Evolutionary conservation across 2,113 vertebrate species (phyloP).

Genomic region (Rostratula benghalensis): DNA sequence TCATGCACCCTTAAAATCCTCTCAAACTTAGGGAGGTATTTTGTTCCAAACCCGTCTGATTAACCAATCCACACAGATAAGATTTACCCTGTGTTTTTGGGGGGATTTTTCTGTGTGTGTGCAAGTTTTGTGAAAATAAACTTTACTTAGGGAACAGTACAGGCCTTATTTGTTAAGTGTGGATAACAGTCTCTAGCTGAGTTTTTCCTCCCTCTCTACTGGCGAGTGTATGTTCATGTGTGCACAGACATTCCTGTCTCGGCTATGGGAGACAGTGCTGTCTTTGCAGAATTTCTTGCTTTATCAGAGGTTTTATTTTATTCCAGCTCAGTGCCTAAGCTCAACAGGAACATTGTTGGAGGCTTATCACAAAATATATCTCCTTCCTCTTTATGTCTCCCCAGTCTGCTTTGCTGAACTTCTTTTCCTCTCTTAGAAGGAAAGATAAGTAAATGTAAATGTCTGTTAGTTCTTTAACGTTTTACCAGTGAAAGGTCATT

Average conservation of each 20-base stretch:
- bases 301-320: constrained; percentile 34
- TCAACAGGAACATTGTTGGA: constrained; percentile 36
- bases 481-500: background rate
- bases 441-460: background rate
- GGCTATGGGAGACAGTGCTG: constrained; percentile 6
- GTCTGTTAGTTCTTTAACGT: background rate
- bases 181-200: background rate
- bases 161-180: background rate
- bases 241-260: background rate
- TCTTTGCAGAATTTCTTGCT: constrained; percentile 57
- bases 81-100: background rate
- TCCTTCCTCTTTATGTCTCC: background rate
- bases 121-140: background rate
- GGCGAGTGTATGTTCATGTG: background rate
- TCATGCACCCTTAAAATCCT: background rate
- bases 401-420: background rate
- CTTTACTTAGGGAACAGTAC: background rate
- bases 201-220: background rate
- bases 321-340: background rate
- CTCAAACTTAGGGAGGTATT: background rate
- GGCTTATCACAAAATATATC: constrained; percentile 30
- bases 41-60: background rate
- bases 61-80: background rate
- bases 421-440: background rate
- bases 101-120: background rate